Evolutionary conservation across 2,888 invertebrate species (phyloP).

Genomic region (Tipula unca): DNA sequence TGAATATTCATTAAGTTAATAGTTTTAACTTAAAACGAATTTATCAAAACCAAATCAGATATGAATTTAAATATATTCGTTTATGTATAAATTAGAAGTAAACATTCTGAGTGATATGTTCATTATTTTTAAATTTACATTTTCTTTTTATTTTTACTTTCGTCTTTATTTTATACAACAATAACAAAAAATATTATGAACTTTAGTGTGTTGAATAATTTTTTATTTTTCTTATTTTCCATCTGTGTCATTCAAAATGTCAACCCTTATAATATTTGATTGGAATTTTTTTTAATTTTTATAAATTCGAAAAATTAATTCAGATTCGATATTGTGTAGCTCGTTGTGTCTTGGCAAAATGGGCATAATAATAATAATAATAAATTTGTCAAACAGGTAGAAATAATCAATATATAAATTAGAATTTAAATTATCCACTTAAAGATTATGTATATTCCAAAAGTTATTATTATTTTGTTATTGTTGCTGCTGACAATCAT

Average conservation of each 20-base stretch:
- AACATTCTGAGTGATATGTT: background rate
- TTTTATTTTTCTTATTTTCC: background rate
- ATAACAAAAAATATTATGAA: background rate
- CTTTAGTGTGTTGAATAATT: background rate
- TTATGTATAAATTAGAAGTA: background rate
- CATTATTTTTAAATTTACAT: background rate
- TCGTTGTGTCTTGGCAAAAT: background rate
- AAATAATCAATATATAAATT: background rate
- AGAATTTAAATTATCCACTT: background rate
- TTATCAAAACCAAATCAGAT: background rate
- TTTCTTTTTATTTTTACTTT: background rate
- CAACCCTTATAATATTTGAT: background rate
- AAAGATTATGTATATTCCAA: background rate
- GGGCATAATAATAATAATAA: background rate
- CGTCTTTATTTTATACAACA: background rate
- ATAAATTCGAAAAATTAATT: background rate
- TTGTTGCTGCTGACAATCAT: background rate
- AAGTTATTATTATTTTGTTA: background rate
- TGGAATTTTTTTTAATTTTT: background rate
- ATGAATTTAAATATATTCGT: background rate
- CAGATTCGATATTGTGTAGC: background rate
- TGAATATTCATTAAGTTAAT: background rate
- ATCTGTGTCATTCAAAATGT: background rate
- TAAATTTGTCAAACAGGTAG: background rate
- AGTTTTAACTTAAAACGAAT: too few relatives aligned